Base-by-base conservation (phyloP, 1,140 invertebrate genomes). In the Cryptotermes secundus region DNA sequence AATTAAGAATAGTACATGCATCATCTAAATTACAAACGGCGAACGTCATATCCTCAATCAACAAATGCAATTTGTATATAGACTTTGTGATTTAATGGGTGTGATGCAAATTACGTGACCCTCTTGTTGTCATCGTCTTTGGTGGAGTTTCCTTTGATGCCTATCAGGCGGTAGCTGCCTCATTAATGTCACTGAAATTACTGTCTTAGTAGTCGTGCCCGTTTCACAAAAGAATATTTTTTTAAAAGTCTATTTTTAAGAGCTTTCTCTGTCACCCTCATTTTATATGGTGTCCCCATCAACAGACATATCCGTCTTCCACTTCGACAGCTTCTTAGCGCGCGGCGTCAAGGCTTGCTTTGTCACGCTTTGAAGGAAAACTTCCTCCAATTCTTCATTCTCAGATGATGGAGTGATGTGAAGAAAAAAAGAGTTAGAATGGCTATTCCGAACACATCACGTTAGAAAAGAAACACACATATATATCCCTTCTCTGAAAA, bases 321-420 rank as follows among this genome's bases (percentile, higher is more conserved):
- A 72, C 26, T 72, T 72, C 26, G 59, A 72, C 59, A 72, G 59
- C 59, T 72, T 31, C 59, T 72, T 72, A 31, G 59, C 59, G 59
- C 31, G 59, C 7, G n/a, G n/a, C 6, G 59, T 26, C 59, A 72
- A 26, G 59, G 59, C 26, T 6, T 72, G 26, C 59, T 72, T 72
- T 72, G 59, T 72, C n/a, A 72, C 59, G n/a, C n/a, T 14, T 26
- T n/a, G 26, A 7, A 72, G 59, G n/a, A 31, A 72, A 16, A n/a
- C 3, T 72, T 72, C 31, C 59, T 31, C 59, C 59, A n/a, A 72
- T 72, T 72, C 59, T 72, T 72, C 59, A 72, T 16, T 72, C 31
- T 72, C 59, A 72, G n/a, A 72, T 72, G 59, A 72, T 72, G 59
- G 59, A 72, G 59, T 72, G 59, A 72, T 72, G 59, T 72, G 59